These are phyloP conservation scores for Achlya flavicornis DNA, from an alignment of 2,888 invertebrate species.

Conservation along the genomic window DNA sequence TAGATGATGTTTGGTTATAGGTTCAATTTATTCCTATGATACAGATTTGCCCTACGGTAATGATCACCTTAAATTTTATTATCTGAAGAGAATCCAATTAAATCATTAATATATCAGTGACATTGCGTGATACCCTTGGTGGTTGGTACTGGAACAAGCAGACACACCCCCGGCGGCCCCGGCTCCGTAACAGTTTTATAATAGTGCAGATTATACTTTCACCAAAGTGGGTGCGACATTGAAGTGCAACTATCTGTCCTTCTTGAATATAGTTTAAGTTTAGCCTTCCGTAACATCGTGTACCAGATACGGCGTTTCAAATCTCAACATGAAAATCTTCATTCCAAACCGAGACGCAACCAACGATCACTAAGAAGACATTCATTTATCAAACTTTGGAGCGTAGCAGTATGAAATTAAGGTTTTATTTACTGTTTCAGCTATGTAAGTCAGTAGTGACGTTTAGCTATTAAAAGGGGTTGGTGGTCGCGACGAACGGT, in stretches of 20 bases:
- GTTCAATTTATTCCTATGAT: too few relatives aligned
- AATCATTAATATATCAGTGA: too few relatives aligned
- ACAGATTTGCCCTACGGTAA: too few relatives aligned
- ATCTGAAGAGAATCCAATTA: too few relatives aligned
- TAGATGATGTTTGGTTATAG: too few relatives aligned
- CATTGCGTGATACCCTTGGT: too few relatives aligned
- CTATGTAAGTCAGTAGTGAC: conserved; percentile 22
- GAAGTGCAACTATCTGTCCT: conserved; percentile 16
- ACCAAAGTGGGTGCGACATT: background rate
- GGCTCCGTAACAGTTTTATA: background rate
- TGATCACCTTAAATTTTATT: too few relatives aligned
- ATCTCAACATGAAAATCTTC: conserved; percentile 54
- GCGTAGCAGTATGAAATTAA: conserved; percentile 18
- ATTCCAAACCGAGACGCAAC: conserved; percentile 38
- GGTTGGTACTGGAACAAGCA: background rate
- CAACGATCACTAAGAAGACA: background rate
- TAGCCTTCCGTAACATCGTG: conserved; percentile 25
- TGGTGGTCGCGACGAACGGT: conserved; percentile 50
- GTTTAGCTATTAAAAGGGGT: conserved; percentile 32
- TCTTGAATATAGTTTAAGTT: conserved; percentile 24
- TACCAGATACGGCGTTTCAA: conserved; percentile 38
- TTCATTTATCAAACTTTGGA: conserved; percentile 5
- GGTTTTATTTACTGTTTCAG: conserved; percentile 33
- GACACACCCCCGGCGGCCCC: background rate
- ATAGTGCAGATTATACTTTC: background rate